Evolutionary conservation across 2,888 invertebrate species (phyloP).

Genomic region (Morpho achilles): DNA sequence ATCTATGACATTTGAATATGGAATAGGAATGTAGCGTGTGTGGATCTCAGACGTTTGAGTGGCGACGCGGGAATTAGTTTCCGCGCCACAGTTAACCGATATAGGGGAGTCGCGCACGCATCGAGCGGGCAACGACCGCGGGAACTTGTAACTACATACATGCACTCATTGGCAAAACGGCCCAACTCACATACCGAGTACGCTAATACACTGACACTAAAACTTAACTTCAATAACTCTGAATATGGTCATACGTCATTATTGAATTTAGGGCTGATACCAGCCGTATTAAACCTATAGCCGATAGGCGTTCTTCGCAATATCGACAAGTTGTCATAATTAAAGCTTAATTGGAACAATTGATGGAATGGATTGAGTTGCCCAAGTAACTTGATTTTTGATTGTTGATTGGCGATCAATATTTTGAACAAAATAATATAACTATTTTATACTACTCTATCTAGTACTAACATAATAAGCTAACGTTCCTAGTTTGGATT

Average conservation of each 20-base stretch:
- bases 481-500: too few relatives aligned
- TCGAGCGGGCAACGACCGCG: constrained; percentile 73
- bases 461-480: too few relatives aligned
- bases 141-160: constrained; percentile 77
- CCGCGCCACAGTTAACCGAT: constrained; percentile 62
- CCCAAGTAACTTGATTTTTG: not conserved
- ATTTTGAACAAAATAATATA: too few relatives aligned
- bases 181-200: constrained; percentile 44
- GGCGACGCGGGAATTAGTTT: constrained; percentile 32
- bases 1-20: constrained; percentile 5
- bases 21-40: constrained; percentile 9
- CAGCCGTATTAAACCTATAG: constrained; percentile 63
- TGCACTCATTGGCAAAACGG: constrained; percentile 44
- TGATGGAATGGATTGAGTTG: not conserved
- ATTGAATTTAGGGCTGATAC: constrained; percentile 25
- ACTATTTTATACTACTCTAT: too few relatives aligned
- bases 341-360: constrained; percentile 23
- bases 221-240: constrained; percentile 2
- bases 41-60: constrained; percentile 10
- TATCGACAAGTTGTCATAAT: constrained; percentile 53
- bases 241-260: constrained; percentile 40
- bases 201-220: constrained; percentile 1
- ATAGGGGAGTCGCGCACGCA: constrained; percentile 69
- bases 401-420: too few relatives aligned
- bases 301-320: constrained; percentile 53